These are phyloP conservation scores for Agrilus mali DNA, from an alignment of 2,888 invertebrate species.

Conservation along the genomic window DNA sequence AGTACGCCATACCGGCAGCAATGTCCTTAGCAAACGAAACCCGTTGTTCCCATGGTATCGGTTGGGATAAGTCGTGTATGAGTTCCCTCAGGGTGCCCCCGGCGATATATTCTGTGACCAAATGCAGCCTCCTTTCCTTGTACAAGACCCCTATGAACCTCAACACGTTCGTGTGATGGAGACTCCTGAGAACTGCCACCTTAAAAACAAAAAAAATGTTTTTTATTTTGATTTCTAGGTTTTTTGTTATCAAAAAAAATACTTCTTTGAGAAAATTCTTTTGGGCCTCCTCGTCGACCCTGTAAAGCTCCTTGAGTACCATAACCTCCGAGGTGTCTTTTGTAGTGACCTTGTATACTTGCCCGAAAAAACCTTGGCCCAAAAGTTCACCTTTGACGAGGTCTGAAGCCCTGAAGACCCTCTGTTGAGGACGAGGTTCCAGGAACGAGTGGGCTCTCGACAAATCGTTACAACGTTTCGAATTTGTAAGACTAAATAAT, in stretches of 20 bases:
- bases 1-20: constrained; percentile 84
- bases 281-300: constrained; percentile 90
- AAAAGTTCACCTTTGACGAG: constrained; percentile 77
- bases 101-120: constrained; percentile 86
- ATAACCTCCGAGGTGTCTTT: constrained; percentile 83
- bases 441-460: constrained; percentile 81
- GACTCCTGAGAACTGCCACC: constrained; percentile 82
- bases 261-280: constrained; percentile 88
- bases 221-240: neutral
- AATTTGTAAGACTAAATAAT: constrained; percentile 28
- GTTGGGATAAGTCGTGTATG: constrained; percentile 57
- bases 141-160: constrained; percentile 88
- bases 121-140: constrained; percentile 79
- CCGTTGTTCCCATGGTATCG: constrained; percentile 67
- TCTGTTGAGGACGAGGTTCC: constrained; percentile 48
- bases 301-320: constrained; percentile 85
- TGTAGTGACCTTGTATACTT: constrained; percentile 84
- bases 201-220: too few species aligned
- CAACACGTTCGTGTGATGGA: constrained; percentile 82
- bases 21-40: constrained; percentile 84
- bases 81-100: constrained; percentile 83
- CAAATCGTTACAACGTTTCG: constrained; percentile 44
- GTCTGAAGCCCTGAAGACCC: constrained; percentile 86
- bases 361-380: constrained; percentile 91
- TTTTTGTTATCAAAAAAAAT: constrained; percentile 1